A percentile compares a stretch with the other conserved stretches of the same genome.
These are phyloP conservation scores for Entomobrya multifasciata DNA, from an alignment of 2,888 invertebrate species.

Conservation along the genomic window DNA sequence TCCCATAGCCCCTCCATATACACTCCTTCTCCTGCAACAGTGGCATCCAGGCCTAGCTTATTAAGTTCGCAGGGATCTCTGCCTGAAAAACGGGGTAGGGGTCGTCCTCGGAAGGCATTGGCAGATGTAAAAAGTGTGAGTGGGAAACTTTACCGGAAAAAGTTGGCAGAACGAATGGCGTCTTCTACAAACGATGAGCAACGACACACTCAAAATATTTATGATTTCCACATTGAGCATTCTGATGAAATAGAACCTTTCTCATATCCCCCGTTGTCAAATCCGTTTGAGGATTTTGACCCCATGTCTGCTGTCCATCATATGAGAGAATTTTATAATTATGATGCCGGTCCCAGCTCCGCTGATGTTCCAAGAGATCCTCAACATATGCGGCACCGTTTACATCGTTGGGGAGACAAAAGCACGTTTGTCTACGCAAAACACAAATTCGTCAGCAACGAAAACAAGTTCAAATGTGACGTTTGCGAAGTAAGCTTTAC, in stretches of 20 bases:
- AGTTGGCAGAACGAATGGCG: slow-evolving; percentile 16
- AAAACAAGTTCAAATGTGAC: slow-evolving; percentile 59
- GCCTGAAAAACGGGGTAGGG: slow-evolving; percentile 53
- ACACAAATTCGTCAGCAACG: slow-evolving; percentile 57
- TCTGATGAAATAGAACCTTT: not conserved
- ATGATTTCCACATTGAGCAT: not conserved
- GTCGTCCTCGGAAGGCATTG: slow-evolving; percentile 58
- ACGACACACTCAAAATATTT: not conserved
- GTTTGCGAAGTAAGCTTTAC: slow-evolving; percentile 58
- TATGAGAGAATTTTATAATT: not conserved
- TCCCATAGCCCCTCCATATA: too few species aligned
- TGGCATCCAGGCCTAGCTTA: too few species aligned
- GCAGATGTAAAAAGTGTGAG: slow-evolving; percentile 56
- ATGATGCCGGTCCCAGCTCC: not conserved
- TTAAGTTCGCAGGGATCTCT: not conserved
- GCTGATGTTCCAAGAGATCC: not conserved
- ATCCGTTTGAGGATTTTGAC: not conserved
- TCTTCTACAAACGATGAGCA: not conserved
- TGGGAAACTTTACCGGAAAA: slow-evolving; percentile 54
- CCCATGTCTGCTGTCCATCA: not conserved
- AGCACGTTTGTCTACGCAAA: slow-evolving; percentile 65
- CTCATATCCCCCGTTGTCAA: not conserved
- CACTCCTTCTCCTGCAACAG: not conserved
- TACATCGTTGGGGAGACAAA: slow-evolving; percentile 44
- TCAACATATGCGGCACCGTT: not conserved